These are phyloP conservation scores for Falco concolor DNA, from an alignment of 2,797 vertebrate species.

Conservation along the genomic window DNA sequence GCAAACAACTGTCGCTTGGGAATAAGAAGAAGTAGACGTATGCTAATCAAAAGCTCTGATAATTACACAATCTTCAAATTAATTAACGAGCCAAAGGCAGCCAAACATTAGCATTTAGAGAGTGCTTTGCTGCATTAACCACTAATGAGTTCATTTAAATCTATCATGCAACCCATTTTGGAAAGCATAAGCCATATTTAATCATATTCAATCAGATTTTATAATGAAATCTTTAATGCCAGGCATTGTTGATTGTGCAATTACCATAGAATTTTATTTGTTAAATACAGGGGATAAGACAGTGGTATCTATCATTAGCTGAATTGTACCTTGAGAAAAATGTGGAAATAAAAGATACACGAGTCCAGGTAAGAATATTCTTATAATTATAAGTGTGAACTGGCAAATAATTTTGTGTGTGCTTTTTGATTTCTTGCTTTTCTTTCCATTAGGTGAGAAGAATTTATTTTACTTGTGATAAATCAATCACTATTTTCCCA, in stretches of 20 bases:
- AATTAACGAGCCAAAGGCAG: constrained; percentile 80
- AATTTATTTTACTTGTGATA: background rate
- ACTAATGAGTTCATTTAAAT: constrained; percentile 81
- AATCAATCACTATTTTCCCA: background rate
- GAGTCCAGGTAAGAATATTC: background rate
- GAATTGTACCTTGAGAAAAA: constrained; percentile 14
- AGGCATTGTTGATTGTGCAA: constrained; percentile 75
- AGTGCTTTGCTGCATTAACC: constrained; percentile 74
- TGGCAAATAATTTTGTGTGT: background rate
- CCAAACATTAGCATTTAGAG: constrained; percentile 81
- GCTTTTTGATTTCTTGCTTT: background rate
- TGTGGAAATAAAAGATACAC: background rate
- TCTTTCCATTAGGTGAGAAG: background rate
- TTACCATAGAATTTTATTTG: constrained; percentile 71
- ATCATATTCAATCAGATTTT: constrained; percentile 78
- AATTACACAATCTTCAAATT: constrained; percentile 80
- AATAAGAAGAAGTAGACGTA: constrained; percentile 70
- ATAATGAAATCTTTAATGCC: constrained; percentile 72
- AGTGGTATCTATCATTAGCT: background rate
- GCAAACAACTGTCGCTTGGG: constrained; percentile 64
- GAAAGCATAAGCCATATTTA: constrained; percentile 74
- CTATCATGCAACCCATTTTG: constrained; percentile 65
- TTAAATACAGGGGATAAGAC: constrained; percentile 38
- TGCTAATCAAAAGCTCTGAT: constrained; percentile 74
- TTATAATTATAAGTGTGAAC: background rate